Base-by-base conservation (phyloP, 2,113 vertebrate species). In the Crotalus viridis region DNA sequence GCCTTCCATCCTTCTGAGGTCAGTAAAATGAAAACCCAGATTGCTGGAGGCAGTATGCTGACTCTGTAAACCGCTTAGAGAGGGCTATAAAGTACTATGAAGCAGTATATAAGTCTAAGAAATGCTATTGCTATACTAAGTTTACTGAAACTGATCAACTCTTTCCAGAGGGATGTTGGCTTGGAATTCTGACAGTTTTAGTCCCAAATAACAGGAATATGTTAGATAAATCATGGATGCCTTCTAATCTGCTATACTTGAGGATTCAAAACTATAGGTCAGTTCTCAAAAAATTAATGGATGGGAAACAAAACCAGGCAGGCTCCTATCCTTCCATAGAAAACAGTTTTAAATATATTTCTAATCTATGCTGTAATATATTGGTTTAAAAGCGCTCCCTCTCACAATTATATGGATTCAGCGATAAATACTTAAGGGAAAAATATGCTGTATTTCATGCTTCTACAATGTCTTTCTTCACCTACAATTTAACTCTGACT, bases 401-500 rank as follows among this genome's bases (percentile, higher is more conserved):
- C 61, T 28, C 10, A n/a, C 61, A 2, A 10, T 86, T 88, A 90
- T 92, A 91, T 10, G 93, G 91, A 88, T 85, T 89, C 46, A 85
- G 51, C 64, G 3, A 85, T 85, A 57, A 56, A 26, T 24, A 17
- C 26, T 88, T 95, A 86, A 64, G 57, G 46, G 15, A 33, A 92
- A 64, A 48, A 1, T 39, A n/a, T 57, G 10, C 33, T 19, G 87
- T 88, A 6, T 26, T 61, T 4, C 55, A 88, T 85, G 48, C 91
- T 89, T 55, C 51, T 91, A 54, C 87, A 91, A 54, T 3, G 85
- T 85, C 74, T 94, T 94, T 89, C 19, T 57, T 22, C 85, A 81
- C 85, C 22, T 92, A 33, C 90, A 51, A 56, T 57, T 85, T 4
- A 86, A 19, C 59, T 91, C 43, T 26, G 39, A 91, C 87, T 26